Percentiles rank a stretch among this genome's conserved stretches.
phyloP scores from a whole-genome alignment of 2,888 invertebrate genomes.

The Seira sanloemensis region DNA sequence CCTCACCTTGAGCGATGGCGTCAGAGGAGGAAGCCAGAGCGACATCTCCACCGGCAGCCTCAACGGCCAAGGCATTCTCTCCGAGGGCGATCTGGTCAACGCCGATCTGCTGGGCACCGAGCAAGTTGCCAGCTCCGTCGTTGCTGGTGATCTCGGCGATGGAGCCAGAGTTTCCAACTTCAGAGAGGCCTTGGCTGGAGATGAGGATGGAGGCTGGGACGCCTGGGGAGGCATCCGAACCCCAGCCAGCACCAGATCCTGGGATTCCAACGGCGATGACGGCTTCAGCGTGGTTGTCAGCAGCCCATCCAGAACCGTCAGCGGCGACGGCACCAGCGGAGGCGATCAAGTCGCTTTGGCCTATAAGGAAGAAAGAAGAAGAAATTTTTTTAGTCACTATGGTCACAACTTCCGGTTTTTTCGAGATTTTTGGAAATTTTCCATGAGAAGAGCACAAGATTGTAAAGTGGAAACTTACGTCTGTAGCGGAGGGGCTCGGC shows the following conservation, averaged over 20 bases:
- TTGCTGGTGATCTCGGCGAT: constrained; percentile 43
- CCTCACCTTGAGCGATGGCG: constrained; percentile 13
- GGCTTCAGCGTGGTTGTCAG: constrained; percentile 24
- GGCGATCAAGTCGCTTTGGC: constrained; percentile 7
- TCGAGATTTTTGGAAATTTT: background rate
- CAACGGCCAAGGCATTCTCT: constrained; percentile 14
- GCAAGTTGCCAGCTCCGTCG: constrained; percentile 17
- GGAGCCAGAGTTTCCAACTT: constrained; percentile 13
- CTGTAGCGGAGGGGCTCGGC: constrained; percentile 47
- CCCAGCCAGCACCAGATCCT: constrained; percentile 1
- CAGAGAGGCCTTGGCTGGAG: constrained; percentile 19
- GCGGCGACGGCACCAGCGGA: constrained; percentile 24
- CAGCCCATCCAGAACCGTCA: constrained; percentile 26
- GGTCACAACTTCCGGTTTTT: too few relatives aligned
- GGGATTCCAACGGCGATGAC: constrained; percentile 35
- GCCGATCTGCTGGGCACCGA: constrained; percentile 19
- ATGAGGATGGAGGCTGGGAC: constrained; percentile 31
- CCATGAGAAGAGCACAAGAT: background rate
- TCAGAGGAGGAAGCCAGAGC: constrained; percentile 16
- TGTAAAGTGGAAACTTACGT: constrained; percentile 34
- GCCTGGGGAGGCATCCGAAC: background rate
- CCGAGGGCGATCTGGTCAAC: constrained; percentile 18
- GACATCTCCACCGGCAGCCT: constrained; percentile 29
- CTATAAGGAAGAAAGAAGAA: constrained; percentile 15
- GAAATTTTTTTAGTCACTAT: background rate